A percentile compares a stretch with the other conserved stretches of the same genome.
Conservation (phyloP, 1,140 invertebrate genomes). For the Littorina saxatilis region DNA sequence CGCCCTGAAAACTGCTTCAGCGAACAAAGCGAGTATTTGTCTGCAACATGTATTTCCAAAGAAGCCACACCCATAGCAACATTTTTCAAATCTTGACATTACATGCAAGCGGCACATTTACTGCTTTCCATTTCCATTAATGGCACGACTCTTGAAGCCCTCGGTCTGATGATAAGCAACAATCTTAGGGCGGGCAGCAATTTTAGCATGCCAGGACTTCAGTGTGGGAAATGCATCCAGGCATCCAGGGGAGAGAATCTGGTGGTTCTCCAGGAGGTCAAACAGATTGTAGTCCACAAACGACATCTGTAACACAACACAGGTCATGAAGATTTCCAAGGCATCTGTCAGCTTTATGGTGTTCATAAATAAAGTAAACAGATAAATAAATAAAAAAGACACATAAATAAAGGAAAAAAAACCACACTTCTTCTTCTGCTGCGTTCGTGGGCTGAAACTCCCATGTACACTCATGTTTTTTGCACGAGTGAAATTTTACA, state of each 20-base stretch:
- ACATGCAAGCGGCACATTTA: constrained; percentile 44
- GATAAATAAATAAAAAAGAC: not conserved
- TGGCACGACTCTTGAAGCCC: constrained; percentile 50
- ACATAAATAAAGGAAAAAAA: not conserved
- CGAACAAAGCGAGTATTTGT: too few relatives aligned
- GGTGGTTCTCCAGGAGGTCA: constrained; percentile 76
- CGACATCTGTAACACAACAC: constrained; percentile 70
- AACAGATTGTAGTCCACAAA: constrained; percentile 78
- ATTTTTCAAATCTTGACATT: too few relatives aligned
- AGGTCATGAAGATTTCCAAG: too few relatives aligned
- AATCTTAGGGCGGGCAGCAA: constrained; percentile 56
- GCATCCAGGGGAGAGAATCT: constrained; percentile 71
- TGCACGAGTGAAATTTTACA: too few relatives aligned
- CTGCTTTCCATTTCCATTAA: constrained; percentile 73
- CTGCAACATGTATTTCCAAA: too few relatives aligned
- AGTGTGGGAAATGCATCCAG: constrained; percentile 75
- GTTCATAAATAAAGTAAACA: not conserved
- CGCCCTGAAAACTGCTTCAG: too few relatives aligned
- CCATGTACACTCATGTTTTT: too few relatives aligned
- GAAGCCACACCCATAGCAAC: too few relatives aligned
- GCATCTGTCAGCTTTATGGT: not conserved
- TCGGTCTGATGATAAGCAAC: constrained; percentile 62
- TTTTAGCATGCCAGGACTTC: constrained; percentile 70
- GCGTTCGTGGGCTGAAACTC: too few relatives aligned
- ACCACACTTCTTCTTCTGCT: too few relatives aligned